Evolutionary conservation across 2,113 vertebrate species (phyloP), one percentile per base, ranked within the genome.

Genomic region (Dipodomys stephensi): DNA sequence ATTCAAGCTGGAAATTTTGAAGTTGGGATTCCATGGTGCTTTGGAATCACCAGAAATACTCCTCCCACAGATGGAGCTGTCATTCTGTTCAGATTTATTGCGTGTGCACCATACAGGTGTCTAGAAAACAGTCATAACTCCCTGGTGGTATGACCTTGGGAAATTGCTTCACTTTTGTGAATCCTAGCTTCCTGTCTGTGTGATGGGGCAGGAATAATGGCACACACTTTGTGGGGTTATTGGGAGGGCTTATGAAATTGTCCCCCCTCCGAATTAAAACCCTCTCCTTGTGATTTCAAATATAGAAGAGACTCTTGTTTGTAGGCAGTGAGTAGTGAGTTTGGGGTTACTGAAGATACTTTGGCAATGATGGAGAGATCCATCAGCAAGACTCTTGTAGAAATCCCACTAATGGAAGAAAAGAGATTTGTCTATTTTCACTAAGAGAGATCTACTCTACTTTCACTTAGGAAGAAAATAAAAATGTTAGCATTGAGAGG

Each of bases 1-100:
- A 93, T 68, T 68, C 78, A 88, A 74, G 39, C 27, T 62, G 39
- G 35, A 91, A 90, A 76, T 87, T n/a, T 49, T 76, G 71, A 74
- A 49, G 46, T 28, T 92, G 69, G 23, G 30, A 27, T 87, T 90
- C 32, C 30, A 7, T 22, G 62, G 76, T 88, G 67, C 23, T 77
- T 76, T 90, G 60, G 23, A 79, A 53, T 88, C 67, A 11, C 39
- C 76, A 64, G 88, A 62, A n/a, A 60, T 4, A 13, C 11, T 62
- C 8, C 19, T 92, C 30, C 32, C 3, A 25, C 65, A 9, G 49
- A 46, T 0, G 39, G 19, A 79, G 73, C 69, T 13, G 4, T 79
- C 57, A 25, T 0, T 39, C 53, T 25, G 4, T 30, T 80, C 62
- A 53, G 12, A 76, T 10, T 71, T 25, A 25, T 4, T 23, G 35